phyloP scores from a whole-genome alignment of 2,113 vertebrate genomes.

The Petaurus breviceps region DNA sequence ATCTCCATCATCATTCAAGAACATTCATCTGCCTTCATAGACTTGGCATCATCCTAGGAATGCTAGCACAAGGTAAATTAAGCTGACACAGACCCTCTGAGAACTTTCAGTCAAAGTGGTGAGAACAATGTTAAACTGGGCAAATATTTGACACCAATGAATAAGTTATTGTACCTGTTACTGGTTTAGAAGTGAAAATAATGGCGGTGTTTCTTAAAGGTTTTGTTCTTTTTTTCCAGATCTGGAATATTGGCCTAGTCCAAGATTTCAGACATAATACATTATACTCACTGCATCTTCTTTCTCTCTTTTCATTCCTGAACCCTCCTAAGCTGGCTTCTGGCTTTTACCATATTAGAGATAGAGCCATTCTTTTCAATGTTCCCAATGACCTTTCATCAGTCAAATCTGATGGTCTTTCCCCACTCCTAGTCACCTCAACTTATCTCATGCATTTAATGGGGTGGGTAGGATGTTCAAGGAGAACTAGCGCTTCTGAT shows the following conservation, averaged over 20 bases:
- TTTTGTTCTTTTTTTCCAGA: background rate
- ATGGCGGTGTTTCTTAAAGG: background rate
- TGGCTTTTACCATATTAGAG: background rate
- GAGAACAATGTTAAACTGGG: background rate
- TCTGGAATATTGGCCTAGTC: background rate
- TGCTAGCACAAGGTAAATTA: background rate
- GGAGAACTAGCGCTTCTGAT: too few species aligned
- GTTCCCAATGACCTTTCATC: background rate
- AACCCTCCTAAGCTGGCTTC: background rate
- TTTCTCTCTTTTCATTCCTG: background rate
- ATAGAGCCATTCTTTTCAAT: background rate
- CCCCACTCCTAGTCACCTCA: background rate
- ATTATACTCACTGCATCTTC: background rate
- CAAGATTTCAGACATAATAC: background rate
- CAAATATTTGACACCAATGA: background rate
- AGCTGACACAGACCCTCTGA: background rate
- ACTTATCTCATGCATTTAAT: background rate
- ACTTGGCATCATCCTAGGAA: background rate
- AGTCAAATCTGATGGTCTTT: background rate
- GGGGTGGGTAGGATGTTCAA: too few species aligned
- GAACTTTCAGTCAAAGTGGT: background rate
- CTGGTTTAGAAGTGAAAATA: conserved; percentile 22
- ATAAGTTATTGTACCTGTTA: background rate
- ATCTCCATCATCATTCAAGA: background rate
- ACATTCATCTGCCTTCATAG: background rate